phyloP scores from a whole-genome alignment of 2,888 invertebrate genomes.

The Neoitamus cyanurus region DNA sequence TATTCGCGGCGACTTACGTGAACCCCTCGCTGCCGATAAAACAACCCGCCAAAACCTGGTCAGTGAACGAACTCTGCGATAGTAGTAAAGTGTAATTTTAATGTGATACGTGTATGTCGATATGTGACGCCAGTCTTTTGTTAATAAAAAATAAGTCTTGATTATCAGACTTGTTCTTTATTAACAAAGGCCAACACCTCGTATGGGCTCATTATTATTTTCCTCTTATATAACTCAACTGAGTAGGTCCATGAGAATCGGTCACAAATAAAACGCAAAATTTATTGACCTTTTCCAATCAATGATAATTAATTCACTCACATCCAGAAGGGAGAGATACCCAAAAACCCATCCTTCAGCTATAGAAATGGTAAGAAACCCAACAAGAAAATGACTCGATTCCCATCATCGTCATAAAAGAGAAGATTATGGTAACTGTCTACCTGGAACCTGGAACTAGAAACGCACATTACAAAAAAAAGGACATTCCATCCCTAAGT shows the following conservation, averaged over 20 bases:
- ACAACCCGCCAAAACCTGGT: no score
- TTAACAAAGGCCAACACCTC: neutral
- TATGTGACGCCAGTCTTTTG: no score
- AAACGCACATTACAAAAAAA: neutral
- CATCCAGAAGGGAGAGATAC: neutral
- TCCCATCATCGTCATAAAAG: conserved; percentile 2
- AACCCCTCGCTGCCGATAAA: no score
- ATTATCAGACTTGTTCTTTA: no score
- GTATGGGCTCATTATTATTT: neutral
- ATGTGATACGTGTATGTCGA: no score
- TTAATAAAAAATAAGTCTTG: no score
- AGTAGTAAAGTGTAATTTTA: no score
- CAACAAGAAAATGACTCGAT: neutral
- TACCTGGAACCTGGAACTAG: conserved; percentile 28
- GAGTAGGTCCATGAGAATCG: neutral
- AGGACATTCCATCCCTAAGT: neutral
- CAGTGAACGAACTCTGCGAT: no score
- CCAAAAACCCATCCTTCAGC: neutral
- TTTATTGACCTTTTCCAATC: neutral
- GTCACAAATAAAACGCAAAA: neutral
- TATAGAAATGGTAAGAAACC: neutral
- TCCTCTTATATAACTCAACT: neutral
- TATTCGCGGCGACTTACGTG: no score
- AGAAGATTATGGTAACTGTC: neutral
- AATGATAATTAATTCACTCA: conserved; percentile 25